Evolutionary conservation across 1,140 invertebrate genomes (phyloP), one percentile per base, ranked within the genome.

Genomic region (Drosophila parvula): DNA sequence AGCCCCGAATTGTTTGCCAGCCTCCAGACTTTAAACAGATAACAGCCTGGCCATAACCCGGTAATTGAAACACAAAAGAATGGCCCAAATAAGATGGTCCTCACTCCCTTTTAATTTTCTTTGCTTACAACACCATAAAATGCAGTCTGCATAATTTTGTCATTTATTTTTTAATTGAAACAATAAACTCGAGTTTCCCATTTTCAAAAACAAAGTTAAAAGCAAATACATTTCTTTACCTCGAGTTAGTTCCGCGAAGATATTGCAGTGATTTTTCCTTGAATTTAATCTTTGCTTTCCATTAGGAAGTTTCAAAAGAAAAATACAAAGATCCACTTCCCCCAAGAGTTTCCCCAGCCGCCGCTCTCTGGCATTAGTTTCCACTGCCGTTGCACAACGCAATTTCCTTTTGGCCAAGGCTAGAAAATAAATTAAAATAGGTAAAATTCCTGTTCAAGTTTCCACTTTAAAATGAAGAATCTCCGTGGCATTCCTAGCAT

Each of bases 61-160:
- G 50, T 70, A 70, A 70, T 70, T 70, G 64, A 70, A 70, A 70
- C 68, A 57, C 61, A 61, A 63, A 63, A 63, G 18, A 60, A 30
- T 32, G 38, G 45, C 0, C 1, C 14, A 28, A 27, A 47, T 9
- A 43, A 43, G 41, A 16, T 4, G 32, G 18, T 53, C 8, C 18
- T n/a, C n/a, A n/a, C n/a, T n/a, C n/a, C 12, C 32, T 36, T 53
- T 53, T 51, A 4, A 51, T 51, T 36, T 51, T 18, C 16, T 36
- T 53, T 14, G 50, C 16, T 53, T 53, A 9, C 50, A 18, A 9
- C 3, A 53, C 32, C 32, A 36, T 53, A 36, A 53, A 27, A 22
- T 38, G 12, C 18, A 22, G 8, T n/a, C 12, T 5, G 14, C 8
- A 22, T 12, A 22, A 18, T 36, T 22, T 22, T 53, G 16, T 38